phyloP scores from a whole-genome alignment of 2,113 vertebrate genomes.

The Agapornis roseicollis region DNA sequence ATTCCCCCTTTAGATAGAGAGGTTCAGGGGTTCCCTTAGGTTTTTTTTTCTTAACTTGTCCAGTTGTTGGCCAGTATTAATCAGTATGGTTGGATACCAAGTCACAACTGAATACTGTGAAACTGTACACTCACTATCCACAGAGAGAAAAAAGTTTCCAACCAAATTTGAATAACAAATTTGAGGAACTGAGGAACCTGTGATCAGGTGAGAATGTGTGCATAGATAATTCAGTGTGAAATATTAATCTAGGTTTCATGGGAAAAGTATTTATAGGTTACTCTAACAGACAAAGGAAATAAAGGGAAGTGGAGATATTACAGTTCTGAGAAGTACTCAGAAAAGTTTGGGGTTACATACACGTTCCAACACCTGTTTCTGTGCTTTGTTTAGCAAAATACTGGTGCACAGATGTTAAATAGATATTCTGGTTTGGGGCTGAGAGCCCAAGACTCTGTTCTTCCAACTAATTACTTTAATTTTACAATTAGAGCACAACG shows the following conservation, averaged over 20 bases:
- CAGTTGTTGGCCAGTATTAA: neutral
- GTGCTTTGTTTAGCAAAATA: slow-evolving; percentile 1
- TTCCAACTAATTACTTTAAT: slow-evolving; percentile 34
- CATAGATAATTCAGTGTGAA: neutral
- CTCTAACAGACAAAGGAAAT: neutral
- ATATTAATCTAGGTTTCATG: neutral
- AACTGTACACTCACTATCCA: neutral
- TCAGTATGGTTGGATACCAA: neutral
- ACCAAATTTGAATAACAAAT: neutral
- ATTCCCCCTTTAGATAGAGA: neutral
- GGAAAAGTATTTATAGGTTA: neutral
- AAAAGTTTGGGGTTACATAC: neutral
- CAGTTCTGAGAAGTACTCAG: neutral
- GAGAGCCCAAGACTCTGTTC: slow-evolving; percentile 1
- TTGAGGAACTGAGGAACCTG: neutral
- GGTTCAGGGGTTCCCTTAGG: rapidly evolving
- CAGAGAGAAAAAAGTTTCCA: neutral
- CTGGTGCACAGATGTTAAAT: slow-evolving; percentile 33
- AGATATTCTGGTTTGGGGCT: slow-evolving; percentile 3
- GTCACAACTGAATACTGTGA: neutral
- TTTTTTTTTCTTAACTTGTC: neutral
- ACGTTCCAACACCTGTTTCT: neutral
- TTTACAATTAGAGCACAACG: slow-evolving; percentile 26
- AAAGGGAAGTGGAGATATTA: neutral
- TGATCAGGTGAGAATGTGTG: neutral